phyloP scores from a whole-genome alignment of 1,140 invertebrate genomes.

The Carposina sasakii region DNA sequence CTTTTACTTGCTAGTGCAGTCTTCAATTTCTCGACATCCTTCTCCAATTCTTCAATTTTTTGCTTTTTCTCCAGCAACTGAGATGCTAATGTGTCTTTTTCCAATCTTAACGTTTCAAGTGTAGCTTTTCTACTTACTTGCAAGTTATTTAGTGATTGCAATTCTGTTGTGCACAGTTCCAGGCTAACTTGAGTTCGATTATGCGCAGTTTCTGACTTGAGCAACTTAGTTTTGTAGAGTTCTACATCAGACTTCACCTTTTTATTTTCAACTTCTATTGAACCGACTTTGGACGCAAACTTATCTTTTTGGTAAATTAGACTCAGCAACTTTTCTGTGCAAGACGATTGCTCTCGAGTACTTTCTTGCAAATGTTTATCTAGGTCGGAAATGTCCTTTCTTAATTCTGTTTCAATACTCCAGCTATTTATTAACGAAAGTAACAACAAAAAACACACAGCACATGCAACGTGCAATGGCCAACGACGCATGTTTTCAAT shows the following conservation, averaged over 20 bases:
- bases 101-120: slow-evolving; percentile 52
- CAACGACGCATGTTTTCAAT: slow-evolving; percentile 69
- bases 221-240: slow-evolving; percentile 37
- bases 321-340: slow-evolving; percentile 52
- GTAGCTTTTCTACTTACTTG: slow-evolving; percentile 55
- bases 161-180: slow-evolving; percentile 55
- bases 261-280: slow-evolving; percentile 47
- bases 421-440: slow-evolving; percentile 66
- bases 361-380: slow-evolving; percentile 58
- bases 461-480: slow-evolving; percentile 63
- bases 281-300: slow-evolving; percentile 47
- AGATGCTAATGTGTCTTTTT: slow-evolving; percentile 49
- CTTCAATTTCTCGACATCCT: slow-evolving; percentile 50
- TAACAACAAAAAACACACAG: slow-evolving; percentile 55
- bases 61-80: slow-evolving; percentile 51
- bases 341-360: slow-evolving; percentile 53
- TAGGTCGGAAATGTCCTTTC: slow-evolving; percentile 46
- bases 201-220: slow-evolving; percentile 46
- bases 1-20: slow-evolving; percentile 51
- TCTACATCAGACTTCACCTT: slow-evolving; percentile 40
- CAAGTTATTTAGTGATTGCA: slow-evolving; percentile 56
- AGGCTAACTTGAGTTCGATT: slow-evolving; percentile 51
- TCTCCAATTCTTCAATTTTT: slow-evolving; percentile 53
- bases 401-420: slow-evolving; percentile 57
- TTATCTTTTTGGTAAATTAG: slow-evolving; percentile 51